Conservation (phyloP, 2,797 vertebrate genomes). For the Iguana delicatissima region DNA sequence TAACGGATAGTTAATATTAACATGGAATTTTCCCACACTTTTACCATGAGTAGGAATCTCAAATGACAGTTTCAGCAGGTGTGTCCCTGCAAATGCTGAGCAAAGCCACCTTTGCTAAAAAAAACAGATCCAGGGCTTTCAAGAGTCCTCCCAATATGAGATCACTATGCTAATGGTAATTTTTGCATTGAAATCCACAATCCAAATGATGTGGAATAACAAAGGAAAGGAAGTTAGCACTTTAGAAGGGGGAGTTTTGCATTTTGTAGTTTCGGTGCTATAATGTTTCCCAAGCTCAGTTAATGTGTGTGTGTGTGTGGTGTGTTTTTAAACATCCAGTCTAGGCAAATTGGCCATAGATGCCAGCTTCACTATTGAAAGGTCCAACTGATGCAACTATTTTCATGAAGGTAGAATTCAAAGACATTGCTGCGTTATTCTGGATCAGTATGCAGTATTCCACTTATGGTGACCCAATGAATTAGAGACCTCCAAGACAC, state of each 20-base stretch:
- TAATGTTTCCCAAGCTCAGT: constrained; percentile 6
- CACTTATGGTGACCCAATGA: no score
- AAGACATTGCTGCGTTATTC: no score
- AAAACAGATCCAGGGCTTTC: not conserved
- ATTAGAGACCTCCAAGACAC: no score
- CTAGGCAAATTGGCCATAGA: not conserved
- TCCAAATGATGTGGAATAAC: not conserved
- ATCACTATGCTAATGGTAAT: not conserved
- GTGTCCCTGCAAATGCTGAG: not conserved
- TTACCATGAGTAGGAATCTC: not conserved
- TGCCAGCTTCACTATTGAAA: not conserved
- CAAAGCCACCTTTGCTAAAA: not conserved
- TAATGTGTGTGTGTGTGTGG: not conserved
- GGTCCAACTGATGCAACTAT: not conserved
- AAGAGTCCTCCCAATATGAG: not conserved
- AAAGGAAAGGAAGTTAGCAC: constrained; percentile 24
- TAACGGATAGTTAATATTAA: constrained; percentile 46
- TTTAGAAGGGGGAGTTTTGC: not conserved
- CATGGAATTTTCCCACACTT: constrained; percentile 48
- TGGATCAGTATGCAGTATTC: no score
- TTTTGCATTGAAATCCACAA: constrained; percentile 6
- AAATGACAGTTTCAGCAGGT: accelerated
- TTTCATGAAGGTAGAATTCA: no score
- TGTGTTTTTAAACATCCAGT: not conserved
- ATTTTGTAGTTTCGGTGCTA: not conserved